Evolutionary conservation across 2,113 vertebrate species (phyloP), one percentile per base, ranked within the genome.

Genomic region (Pollimyrus isidori): DNA sequence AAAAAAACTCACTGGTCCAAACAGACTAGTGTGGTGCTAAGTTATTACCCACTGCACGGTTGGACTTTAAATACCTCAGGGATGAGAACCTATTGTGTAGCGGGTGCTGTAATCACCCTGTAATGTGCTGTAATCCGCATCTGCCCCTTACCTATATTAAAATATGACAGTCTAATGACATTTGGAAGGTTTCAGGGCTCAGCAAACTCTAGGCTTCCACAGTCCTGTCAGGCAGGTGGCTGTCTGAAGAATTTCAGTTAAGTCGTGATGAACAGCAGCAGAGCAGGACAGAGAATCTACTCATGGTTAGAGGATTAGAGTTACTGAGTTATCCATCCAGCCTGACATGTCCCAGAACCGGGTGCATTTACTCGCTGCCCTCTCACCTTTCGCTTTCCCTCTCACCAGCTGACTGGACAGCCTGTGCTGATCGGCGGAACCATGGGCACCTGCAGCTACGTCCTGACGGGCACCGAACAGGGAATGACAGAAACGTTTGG

Each of bases 401-500:
- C 50, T 45, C 13, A 56, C 5, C 95, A 99, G 98, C 94, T 99
- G 89, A 99, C 98, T 2, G 98, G 98, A 39, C 98, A 99, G 90
- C 98, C 98, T 0, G 98, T 99, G 69, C 92, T 99, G 91, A 99
- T 99, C 0, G 98, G 98, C 0, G 98, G 98, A 56, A 99, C 98
- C 3, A 99, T 99, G 98, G 98, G 98, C 53, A 99, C 98, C 89
- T 99, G 98, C 90, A 99, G 98, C 90, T 99, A 99, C 0, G 98
- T 99, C 89, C 95, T 99, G 62, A 99, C 98, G 0, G 98, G 98
- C 73, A 99, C 98, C 0, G 97, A 99, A 0, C 96, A 98, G 88
- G 98, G 98, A 91, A 99, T 99, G 98, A 98, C 97, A 0, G 98
- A 99, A 93, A 99, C 98, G 1, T 99, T 99, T 0, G 98, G 98